Percentiles rank a stretch among this genome's conserved stretches.
Conservation (phyloP, 2,888 invertebrate species). For the Nomada fabriciana region DNA sequence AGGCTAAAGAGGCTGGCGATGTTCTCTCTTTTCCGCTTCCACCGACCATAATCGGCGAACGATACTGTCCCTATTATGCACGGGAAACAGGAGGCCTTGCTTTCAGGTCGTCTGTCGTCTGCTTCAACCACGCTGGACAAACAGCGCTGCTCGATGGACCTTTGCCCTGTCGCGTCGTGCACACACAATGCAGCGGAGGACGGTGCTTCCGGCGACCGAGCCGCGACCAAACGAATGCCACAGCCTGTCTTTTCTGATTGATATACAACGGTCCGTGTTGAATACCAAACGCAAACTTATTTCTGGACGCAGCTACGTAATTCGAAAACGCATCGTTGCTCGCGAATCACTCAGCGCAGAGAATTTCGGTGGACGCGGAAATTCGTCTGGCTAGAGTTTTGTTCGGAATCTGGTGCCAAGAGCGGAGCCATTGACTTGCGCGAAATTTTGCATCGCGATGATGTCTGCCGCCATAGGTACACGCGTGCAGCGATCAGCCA, state of each 20-base stretch:
- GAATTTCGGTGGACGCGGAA: no score
- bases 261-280: neutral
- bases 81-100: constrained; percentile 46
- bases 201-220: constrained; percentile 33
- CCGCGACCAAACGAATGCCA: constrained; percentile 6
- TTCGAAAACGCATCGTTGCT: no score
- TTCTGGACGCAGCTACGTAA: no score
- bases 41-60: constrained; percentile 65
- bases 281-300: neutral
- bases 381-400: neutral
- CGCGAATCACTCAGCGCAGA: no score
- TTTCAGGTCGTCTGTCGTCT: constrained; percentile 44
- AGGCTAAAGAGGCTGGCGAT: constrained; percentile 53
- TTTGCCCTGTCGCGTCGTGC: constrained; percentile 31
- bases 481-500: constrained; percentile 6
- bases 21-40: constrained; percentile 57
- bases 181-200: constrained; percentile 45
- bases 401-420: neutral
- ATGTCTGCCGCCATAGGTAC: neutral
- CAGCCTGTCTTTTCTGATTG: neutral
- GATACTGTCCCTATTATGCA: constrained; percentile 52
- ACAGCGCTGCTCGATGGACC: constrained; percentile 49
- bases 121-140: constrained; percentile 60
- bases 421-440: constrained; percentile 10
- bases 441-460: constrained; percentile 17